Evolutionary conservation across 1,140 invertebrate species (phyloP).

Genomic region (Episyrphus balteatus): DNA sequence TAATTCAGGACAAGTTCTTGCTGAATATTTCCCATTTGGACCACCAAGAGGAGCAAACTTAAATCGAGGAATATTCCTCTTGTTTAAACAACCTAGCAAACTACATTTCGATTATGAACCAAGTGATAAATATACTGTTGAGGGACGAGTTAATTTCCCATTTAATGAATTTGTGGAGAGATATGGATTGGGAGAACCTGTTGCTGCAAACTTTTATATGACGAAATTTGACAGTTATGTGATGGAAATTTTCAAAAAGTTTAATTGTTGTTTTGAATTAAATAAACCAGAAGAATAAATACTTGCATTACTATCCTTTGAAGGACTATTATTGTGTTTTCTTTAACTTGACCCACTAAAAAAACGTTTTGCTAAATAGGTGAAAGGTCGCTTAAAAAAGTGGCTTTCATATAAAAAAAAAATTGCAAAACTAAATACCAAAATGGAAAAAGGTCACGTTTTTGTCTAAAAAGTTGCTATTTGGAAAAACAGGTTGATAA

Average conservation of each 20-base stretch:
- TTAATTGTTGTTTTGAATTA: too few species aligned
- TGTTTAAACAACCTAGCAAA: constrained; percentile 62
- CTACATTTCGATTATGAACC: constrained; percentile 31
- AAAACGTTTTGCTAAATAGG: too few species aligned
- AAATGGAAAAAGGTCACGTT: too few species aligned
- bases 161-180: constrained; percentile 72
- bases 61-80: constrained; percentile 80
- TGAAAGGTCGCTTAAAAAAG: too few species aligned
- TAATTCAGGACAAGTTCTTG: constrained; percentile 10
- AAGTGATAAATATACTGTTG: constrained; percentile 39
- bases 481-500: too few species aligned
- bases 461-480: too few species aligned
- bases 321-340: too few species aligned
- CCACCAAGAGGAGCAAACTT: constrained; percentile 71
- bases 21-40: constrained; percentile 69
- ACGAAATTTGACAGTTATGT: constrained; percentile 89
- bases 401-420: too few species aligned
- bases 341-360: too few species aligned
- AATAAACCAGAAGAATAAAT: too few species aligned
- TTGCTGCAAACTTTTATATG: constrained; percentile 82
- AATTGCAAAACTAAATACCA: too few species aligned
- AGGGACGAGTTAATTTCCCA: constrained; percentile 63
- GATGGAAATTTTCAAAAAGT: constrained; percentile 37
- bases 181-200: constrained; percentile 64
- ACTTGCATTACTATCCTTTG: too few species aligned